Evolutionary conservation across 2,797 vertebrate species (phyloP).

Genomic region (Gymnothorax reevesii): DNA sequence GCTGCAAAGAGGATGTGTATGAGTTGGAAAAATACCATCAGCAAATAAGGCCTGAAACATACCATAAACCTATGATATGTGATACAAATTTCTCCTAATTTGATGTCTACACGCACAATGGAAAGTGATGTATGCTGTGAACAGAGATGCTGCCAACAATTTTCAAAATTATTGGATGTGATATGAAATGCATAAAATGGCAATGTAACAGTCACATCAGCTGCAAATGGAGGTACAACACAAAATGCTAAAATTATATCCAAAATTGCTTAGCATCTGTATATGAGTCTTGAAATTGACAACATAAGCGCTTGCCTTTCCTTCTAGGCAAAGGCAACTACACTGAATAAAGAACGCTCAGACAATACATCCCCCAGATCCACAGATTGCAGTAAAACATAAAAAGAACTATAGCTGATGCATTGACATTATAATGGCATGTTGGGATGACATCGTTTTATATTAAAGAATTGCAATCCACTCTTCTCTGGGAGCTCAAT

Average conservation of each 20-base stretch:
- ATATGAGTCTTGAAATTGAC: neutral
- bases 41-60: conserved; percentile 31
- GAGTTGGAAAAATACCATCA: conserved; percentile 42
- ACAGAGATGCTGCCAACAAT: neutral
- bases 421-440: neutral
- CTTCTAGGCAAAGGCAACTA: neutral
- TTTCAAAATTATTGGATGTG: neutral
- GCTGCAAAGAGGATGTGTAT: conserved; percentile 49
- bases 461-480: neutral
- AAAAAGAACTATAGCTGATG: neutral
- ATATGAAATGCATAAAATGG: neutral
- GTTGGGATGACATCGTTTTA: neutral
- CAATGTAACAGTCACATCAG: neutral
- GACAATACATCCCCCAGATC: neutral
- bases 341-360: neutral
- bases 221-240: neutral
- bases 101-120: neutral
- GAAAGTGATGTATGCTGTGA: neutral
- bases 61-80: conserved; percentile 45
- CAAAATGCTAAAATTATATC: neutral
- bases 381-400: neutral
- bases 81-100: conserved; percentile 11
- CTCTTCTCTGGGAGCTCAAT: neutral
- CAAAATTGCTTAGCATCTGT: neutral
- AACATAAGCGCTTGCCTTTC: neutral